Conservation (phyloP, 2,797 vertebrate species). For the Lycodopsis pacificus region DNA sequence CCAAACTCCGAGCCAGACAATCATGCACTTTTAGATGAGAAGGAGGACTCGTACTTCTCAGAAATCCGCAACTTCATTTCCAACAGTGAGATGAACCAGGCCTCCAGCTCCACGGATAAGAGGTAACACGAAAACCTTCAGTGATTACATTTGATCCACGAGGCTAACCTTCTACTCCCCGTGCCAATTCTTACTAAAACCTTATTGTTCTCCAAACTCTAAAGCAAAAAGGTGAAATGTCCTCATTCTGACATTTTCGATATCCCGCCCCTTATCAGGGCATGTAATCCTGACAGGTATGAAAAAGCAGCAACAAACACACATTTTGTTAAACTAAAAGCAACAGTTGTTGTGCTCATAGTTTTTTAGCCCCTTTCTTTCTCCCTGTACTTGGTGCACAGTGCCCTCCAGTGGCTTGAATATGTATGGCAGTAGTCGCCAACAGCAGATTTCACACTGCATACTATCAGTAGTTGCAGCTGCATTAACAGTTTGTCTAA, state of each 20-base stretch:
- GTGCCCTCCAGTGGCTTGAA: slow-evolving; percentile 64
- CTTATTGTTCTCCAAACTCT: slow-evolving; percentile 10
- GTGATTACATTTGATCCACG: slow-evolving; percentile 40
- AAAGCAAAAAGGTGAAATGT: slow-evolving; percentile 20
- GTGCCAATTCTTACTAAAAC: slow-evolving; percentile 33
- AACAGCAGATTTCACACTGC: background rate
- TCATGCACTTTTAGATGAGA: slow-evolving; percentile 99
- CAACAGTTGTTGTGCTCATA: slow-evolving; percentile 25
- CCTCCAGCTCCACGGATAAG: slow-evolving; percentile 91
- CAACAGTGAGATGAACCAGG: slow-evolving; percentile 96
- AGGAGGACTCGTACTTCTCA: slow-evolving; percentile 98
- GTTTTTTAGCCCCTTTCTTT: background rate
- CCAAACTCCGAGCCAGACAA: slow-evolving; percentile 98
- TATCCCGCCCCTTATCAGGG: background rate
- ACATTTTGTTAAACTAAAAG: background rate
- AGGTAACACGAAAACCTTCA: slow-evolving; percentile 82
- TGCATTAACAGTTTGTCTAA: background rate
- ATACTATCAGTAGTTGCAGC: background rate
- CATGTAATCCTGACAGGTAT: background rate
- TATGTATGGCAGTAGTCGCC: slow-evolving; percentile 3
- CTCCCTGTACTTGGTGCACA: slow-evolving; percentile 42
- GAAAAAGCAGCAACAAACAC: background rate
- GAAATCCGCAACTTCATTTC: slow-evolving; percentile 99
- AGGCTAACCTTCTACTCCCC: slow-evolving; percentile 11
- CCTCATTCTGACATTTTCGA: slow-evolving; percentile 10